phyloP scores from a whole-genome alignment of 2,888 invertebrate genomes.

The Drosophila neonasuta region DNA sequence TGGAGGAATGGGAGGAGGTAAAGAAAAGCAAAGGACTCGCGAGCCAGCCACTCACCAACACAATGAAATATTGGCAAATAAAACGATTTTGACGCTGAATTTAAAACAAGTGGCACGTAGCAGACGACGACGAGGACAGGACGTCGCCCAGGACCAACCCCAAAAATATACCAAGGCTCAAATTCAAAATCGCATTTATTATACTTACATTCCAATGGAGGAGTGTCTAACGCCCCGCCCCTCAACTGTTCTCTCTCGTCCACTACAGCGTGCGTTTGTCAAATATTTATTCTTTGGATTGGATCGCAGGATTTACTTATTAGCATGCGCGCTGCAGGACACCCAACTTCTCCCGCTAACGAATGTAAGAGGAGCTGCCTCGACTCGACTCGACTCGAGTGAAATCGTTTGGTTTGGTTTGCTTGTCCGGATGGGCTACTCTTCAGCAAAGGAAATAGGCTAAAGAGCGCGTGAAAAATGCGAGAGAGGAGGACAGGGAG shows the following conservation, averaged over 20 bases:
- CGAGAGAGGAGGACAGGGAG: slow-evolving; percentile 14
- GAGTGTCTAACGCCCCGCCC: slow-evolving; percentile 2
- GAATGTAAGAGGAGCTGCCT: slow-evolving; percentile 53
- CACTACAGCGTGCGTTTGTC: slow-evolving; percentile 68
- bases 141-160: slow-evolving; percentile 29
- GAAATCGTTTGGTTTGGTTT: slow-evolving; percentile 3
- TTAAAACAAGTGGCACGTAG: slow-evolving; percentile 79
- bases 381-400: slow-evolving; percentile 18
- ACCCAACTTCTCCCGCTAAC: slow-evolving; percentile 50
- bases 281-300: slow-evolving; percentile 79
- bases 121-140: slow-evolving; percentile 32
- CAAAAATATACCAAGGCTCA: slow-evolving; percentile 49
- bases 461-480: slow-evolving; percentile 70
- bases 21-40: slow-evolving; percentile 25
- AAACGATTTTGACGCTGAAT: slow-evolving; percentile 82
- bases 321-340: slow-evolving; percentile 72
- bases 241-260: neutral
- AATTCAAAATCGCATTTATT: slow-evolving; percentile 76
- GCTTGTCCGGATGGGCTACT: slow-evolving; percentile 54
- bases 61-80: slow-evolving; percentile 79
- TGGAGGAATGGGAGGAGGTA: neutral
- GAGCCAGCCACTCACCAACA: slow-evolving; percentile 54
- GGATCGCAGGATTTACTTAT: slow-evolving; percentile 78
- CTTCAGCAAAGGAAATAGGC: slow-evolving; percentile 66
- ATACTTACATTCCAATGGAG: slow-evolving; percentile 70